These are phyloP conservation scores for Murina feae DNA, from an alignment of 2,113 vertebrate genomes.

Conservation along the genomic window DNA sequence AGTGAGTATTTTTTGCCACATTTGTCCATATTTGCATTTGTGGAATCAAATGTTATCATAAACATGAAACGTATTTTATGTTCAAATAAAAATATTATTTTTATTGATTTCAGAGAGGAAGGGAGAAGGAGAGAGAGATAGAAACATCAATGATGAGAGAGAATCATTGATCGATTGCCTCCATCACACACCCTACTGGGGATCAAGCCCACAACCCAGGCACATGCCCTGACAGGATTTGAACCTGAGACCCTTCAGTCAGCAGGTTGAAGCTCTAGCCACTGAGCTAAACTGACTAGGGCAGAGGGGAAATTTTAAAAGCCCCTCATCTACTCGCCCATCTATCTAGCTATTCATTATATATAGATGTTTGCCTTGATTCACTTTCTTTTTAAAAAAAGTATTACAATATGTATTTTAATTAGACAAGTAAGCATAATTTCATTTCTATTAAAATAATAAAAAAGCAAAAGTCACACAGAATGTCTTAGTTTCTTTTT, in stretches of 20 bases:
- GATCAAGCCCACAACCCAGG: too few species aligned
- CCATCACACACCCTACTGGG: too few species aligned
- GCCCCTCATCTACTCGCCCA: background rate
- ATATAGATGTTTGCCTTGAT: background rate
- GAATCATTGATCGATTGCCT: too few species aligned
- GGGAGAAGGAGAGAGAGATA: too few species aligned
- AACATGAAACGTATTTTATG: background rate
- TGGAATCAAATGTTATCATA: slow-evolving; percentile 5
- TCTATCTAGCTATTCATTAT: background rate
- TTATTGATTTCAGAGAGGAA: too few species aligned
- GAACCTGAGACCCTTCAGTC: too few species aligned
- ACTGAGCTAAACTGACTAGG: too few species aligned
- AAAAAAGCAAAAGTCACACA: background rate
- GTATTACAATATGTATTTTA: background rate
- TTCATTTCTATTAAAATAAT: background rate
- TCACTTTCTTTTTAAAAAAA: background rate
- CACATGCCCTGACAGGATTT: too few species aligned
- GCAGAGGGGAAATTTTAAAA: background rate
- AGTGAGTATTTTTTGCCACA: background rate
- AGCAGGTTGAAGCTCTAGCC: too few species aligned
- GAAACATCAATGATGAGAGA: too few species aligned
- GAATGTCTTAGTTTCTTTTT: background rate
- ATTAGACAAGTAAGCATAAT: background rate
- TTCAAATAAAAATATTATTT: background rate
- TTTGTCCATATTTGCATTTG: background rate